These are phyloP conservation scores for Aelia acuminata DNA, from an alignment of 2,888 invertebrate species.

Conservation along the genomic window DNA sequence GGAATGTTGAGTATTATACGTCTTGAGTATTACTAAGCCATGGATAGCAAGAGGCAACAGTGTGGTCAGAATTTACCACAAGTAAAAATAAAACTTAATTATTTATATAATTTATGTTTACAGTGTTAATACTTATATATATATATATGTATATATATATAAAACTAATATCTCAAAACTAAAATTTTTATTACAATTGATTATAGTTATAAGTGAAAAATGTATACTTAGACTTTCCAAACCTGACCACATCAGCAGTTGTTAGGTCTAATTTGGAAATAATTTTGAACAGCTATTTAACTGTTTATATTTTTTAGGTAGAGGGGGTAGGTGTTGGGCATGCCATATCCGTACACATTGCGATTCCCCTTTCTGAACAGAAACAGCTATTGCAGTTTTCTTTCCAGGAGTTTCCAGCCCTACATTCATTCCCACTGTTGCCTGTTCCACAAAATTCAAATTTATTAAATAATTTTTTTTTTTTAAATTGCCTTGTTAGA, in stretches of 20 bases:
- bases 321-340: constrained; percentile 47
- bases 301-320: background rate
- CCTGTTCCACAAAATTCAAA: constrained; percentile 45
- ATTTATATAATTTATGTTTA: background rate
- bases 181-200: background rate
- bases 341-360: constrained; percentile 52
- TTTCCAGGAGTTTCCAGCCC: constrained; percentile 52
- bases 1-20: constrained; percentile 4
- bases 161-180: background rate
- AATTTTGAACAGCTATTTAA: background rate
- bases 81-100: background rate
- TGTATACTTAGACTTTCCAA: background rate
- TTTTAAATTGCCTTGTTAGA: background rate
- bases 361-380: constrained; percentile 56
- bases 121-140: constrained; percentile 5
- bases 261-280: constrained; percentile 23
- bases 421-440: constrained; percentile 56
- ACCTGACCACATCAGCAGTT: constrained; percentile 10
- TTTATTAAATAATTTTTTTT: constrained; percentile 48
- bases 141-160: too few relatives aligned
- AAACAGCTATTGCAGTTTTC: constrained; percentile 57
- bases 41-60: constrained; percentile 11
- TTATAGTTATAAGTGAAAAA: background rate
- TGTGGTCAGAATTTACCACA: constrained; percentile 9
- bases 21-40: background rate